Base-by-base conservation (phyloP, 64 coral and sea anemone genomes). In the Porites lutea region DNA sequence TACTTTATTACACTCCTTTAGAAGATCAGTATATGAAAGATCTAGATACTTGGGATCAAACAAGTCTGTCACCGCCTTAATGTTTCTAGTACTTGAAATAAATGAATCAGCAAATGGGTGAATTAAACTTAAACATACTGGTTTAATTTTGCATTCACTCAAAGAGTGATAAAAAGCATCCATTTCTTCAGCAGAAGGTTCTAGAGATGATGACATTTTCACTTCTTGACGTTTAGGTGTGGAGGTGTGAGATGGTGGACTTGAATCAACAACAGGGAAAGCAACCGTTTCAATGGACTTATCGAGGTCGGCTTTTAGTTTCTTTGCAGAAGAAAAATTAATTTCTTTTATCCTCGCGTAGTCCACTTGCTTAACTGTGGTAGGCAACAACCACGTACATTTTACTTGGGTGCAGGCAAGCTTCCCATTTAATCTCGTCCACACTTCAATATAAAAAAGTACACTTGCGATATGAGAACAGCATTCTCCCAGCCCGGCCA, bases 291-390 rank as follows among this genome's bases (percentile, higher is more conserved):
- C 53, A 55, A 55, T 55, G 53, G 53, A 55, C 53, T 55, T 55
- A 54, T 79, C 77, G 51, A 79, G 13, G 50, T 53, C 77, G 8
- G 47, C 4, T 57, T 79, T 79, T 4, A 79, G 11, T 79, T 79
- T 79, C 77, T 54, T 79, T 49, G 77, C 77, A 2, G 77, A 79
- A 79, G 77, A 52, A 57, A 79, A 79, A 18, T 79, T 79, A 15
- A 79, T 79, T 2, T 79, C 16, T 13, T 19, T 48, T 4, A 79
- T 48, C 51, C 77, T 79, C 16, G 77, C 77, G 15, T 52, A 79
- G 8, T 51, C 13, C 5, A 79, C 77, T 18, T 79, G 12, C 3
- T 79, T 57, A 5, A 79, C 77, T 5, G 11, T 4, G 8, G 77
- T 14, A 4, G 77, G 77, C 16, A 79, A 6, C 55, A 79, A 3